Conservation (phyloP, 2,888 invertebrate genomes). For the Pseudococcus jackbeardsleyi region DNA sequence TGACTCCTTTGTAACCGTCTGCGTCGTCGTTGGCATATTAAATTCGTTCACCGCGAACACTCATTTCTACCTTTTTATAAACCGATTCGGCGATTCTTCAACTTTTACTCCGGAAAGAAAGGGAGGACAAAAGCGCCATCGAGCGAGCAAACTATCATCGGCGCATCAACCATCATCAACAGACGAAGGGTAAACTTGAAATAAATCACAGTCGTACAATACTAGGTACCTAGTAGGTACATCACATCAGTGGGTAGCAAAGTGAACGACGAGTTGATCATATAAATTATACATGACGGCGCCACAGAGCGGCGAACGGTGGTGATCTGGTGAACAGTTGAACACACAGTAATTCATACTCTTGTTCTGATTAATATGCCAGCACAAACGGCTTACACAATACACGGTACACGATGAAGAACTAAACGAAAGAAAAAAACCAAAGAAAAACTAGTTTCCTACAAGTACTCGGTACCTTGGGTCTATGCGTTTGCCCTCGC, state of each 20-base stretch:
- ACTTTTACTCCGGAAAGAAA: background rate
- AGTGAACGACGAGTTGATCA: slow-evolving; percentile 41
- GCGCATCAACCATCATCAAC: background rate
- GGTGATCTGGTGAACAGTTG: too few species aligned
- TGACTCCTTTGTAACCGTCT: background rate
- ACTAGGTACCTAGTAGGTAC: too few species aligned
- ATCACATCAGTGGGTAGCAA: slow-evolving; percentile 48
- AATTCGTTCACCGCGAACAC: background rate
- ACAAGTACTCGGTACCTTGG: background rate
- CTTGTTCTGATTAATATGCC: slow-evolving; percentile 43
- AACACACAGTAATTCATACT: slow-evolving; percentile 55
- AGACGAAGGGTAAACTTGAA: slow-evolving; percentile 39
- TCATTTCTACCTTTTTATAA: background rate
- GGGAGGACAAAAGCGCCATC: background rate
- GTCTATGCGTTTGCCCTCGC: background rate
- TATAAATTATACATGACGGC: slow-evolving; percentile 53
- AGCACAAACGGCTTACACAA: background rate
- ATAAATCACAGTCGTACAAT: slow-evolving; percentile 36
- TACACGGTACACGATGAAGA: background rate
- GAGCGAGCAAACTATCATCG: background rate
- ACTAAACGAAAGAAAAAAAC: background rate
- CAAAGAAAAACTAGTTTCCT: slow-evolving; percentile 16
- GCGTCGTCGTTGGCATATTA: background rate
- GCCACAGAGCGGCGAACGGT: background rate
- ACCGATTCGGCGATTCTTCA: background rate